Conservation (phyloP, 2,797 vertebrate species). For the Rhinella marina region DNA sequence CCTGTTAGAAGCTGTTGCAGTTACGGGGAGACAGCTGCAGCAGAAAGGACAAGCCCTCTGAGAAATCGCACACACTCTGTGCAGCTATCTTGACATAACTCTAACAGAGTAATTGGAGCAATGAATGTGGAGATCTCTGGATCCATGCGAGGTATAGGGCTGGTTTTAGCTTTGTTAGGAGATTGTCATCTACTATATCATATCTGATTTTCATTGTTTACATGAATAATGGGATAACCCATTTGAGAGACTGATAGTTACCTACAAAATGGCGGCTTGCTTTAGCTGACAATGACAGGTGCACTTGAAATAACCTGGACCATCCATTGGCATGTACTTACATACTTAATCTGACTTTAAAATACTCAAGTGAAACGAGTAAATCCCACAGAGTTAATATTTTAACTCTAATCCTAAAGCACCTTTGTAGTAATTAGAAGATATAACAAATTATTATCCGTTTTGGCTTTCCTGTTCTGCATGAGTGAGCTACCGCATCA, state of each 20-base stretch:
- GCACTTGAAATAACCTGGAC: not conserved
- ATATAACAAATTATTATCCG: constrained; percentile 50
- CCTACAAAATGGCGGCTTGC: not conserved
- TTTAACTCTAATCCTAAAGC: constrained; percentile 33
- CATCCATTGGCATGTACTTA: not conserved
- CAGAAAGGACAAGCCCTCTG: too few species aligned
- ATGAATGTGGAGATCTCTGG: too few species aligned
- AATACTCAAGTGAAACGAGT: constrained; percentile 9
- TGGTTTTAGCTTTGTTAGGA: too few species aligned
- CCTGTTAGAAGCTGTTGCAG: too few species aligned
- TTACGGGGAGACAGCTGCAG: too few species aligned
- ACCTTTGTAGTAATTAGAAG: constrained; percentile 53
- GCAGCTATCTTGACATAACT: too few species aligned
- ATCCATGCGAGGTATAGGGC: too few species aligned
- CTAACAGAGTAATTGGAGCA: too few species aligned
- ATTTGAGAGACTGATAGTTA: not conserved
- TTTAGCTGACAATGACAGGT: not conserved
- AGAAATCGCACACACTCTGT: too few species aligned
- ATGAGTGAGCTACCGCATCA: constrained; percentile 64
- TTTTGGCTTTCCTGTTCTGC: constrained; percentile 59
- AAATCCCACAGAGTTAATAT: constrained; percentile 19
- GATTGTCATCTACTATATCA: too few species aligned
- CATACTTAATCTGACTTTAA: constrained; percentile 19
- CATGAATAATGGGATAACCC: too few species aligned
- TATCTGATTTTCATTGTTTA: too few species aligned